These are phyloP conservation scores for Synanthedon myopaeformis DNA, from an alignment of 2,888 invertebrate genomes.

Conservation along the genomic window DNA sequence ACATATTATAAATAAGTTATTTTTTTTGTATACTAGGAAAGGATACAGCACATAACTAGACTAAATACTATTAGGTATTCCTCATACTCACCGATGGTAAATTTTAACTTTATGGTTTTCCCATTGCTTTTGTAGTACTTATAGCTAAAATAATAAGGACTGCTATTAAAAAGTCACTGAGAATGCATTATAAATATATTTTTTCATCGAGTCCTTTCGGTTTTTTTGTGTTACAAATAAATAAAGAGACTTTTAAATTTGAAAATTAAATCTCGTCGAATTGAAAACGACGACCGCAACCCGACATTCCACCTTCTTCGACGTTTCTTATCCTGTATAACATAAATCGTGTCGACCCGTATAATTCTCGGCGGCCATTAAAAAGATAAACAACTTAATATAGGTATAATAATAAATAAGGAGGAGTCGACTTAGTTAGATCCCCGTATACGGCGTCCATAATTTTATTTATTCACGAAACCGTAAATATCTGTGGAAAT, in stretches of 20 bases:
- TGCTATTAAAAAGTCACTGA: too few relatives aligned
- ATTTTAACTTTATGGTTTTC: too few relatives aligned
- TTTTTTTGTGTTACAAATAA: neutral
- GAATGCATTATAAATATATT: too few relatives aligned
- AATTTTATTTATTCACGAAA: slow-evolving; percentile 70
- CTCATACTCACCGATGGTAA: too few relatives aligned
- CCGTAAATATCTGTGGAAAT: slow-evolving; percentile 68
- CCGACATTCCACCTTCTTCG: slow-evolving; percentile 49
- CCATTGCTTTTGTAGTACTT: too few relatives aligned
- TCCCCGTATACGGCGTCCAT: slow-evolving; percentile 52
- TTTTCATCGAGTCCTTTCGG: too few relatives aligned
- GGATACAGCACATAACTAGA: too few relatives aligned
- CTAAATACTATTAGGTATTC: too few relatives aligned
- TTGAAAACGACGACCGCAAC: slow-evolving; percentile 32
- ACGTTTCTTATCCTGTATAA: slow-evolving; percentile 50
- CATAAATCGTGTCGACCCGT: slow-evolving; percentile 62
- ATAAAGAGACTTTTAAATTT: slow-evolving; percentile 50
- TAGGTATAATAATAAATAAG: slow-evolving; percentile 68
- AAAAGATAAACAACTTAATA: slow-evolving; percentile 71
- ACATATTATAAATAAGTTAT: too few relatives aligned
- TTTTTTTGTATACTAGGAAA: too few relatives aligned
- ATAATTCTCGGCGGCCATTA: slow-evolving; percentile 64
- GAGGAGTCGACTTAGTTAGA: slow-evolving; percentile 48
- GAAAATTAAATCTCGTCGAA: slow-evolving; percentile 61
- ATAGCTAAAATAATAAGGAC: too few relatives aligned